These are phyloP conservation scores for Hippocampus comes DNA, from an alignment of 2,113 vertebrate species.

Conservation along the genomic window DNA sequence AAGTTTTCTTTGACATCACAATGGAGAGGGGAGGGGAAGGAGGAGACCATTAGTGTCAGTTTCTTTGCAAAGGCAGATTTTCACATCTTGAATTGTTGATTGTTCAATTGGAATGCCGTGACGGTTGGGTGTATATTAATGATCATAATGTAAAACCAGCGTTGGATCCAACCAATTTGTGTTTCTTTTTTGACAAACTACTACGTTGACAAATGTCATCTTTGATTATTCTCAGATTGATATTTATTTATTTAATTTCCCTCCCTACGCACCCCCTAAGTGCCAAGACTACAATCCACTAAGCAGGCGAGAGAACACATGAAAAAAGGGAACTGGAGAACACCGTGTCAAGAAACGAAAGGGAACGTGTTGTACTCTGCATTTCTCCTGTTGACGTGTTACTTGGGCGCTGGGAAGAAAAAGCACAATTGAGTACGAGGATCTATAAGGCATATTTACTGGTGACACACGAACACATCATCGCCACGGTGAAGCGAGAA, in stretches of 20 bases:
- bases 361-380: conserved; percentile 1
- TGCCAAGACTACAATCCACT: neutral
- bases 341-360: neutral
- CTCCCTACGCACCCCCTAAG: neutral
- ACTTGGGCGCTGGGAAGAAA: neutral
- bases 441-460: neutral
- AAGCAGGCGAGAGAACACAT: neutral
- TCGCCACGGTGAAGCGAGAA: neutral
- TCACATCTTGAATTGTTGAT: neutral
- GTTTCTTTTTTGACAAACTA: neutral
- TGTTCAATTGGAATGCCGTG: neutral
- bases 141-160: neutral
- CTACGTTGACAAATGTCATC: neutral
- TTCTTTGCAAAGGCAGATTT: too few relatives aligned
- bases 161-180: neutral
- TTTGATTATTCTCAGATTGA: neutral
- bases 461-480: neutral
- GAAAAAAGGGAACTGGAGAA: neutral
- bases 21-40: too few relatives aligned
- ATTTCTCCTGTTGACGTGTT: neutral
- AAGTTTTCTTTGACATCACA: neutral
- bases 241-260: neutral
- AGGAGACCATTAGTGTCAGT: too few relatives aligned
- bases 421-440: neutral
- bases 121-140: neutral